A percentile compares a stretch with the other conserved stretches of the same genome.
Evolutionary conservation across 2,113 vertebrate genomes (phyloP).

Genomic region (Dromaius novaehollandiae): DNA sequence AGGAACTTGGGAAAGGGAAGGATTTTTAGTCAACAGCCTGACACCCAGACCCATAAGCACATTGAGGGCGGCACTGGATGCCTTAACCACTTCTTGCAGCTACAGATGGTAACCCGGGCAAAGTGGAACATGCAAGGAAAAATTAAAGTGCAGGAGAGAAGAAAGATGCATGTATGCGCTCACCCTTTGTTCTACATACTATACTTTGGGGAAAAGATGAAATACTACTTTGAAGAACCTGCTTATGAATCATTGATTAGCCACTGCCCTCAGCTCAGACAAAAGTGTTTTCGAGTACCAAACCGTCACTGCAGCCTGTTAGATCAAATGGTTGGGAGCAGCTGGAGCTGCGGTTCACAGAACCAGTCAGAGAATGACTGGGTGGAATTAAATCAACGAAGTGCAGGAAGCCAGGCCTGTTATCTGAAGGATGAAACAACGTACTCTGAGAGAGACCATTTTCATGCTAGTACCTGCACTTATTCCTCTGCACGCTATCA

Average conservation of each 20-base stretch:
- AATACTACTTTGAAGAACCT: neutral
- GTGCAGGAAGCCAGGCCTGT: neutral
- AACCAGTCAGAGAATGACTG: neutral
- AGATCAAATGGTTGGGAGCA: neutral
- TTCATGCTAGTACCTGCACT: conserved; percentile 1
- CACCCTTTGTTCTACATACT: neutral
- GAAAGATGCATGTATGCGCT: neutral
- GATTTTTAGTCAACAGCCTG: neutral
- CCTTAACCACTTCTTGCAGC: accelerated
- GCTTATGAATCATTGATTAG: conserved; percentile 30
- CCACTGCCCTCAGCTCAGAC: neutral
- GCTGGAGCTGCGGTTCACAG: neutral
- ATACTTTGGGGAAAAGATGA: neutral
- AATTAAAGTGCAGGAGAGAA: neutral
- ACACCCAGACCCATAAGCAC: neutral
- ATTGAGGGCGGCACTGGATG: accelerated
- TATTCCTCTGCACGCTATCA: neutral
- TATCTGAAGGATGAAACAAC: neutral
- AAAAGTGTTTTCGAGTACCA: conserved; percentile 7
- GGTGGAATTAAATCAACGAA: neutral
- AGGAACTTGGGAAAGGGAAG: neutral
- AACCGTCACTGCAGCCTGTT: neutral
- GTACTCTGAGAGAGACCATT: neutral
- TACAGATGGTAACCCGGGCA: neutral
- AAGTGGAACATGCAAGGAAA: accelerated